These are phyloP conservation scores for Griposia aprilina DNA, from an alignment of 2,888 invertebrate genomes.

Conservation along the genomic window DNA sequence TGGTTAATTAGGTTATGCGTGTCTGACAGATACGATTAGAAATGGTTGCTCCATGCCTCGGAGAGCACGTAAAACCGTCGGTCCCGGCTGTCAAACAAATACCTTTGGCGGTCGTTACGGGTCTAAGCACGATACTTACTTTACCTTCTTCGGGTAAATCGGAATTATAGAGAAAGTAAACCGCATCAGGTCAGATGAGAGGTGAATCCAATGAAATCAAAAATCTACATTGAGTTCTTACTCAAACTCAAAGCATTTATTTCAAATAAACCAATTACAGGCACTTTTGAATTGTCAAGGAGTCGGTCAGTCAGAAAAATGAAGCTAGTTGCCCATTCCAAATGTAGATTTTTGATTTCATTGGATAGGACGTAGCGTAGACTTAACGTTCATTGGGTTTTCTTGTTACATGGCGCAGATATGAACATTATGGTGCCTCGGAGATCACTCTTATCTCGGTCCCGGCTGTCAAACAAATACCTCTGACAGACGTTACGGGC, in stretches of 20 bases:
- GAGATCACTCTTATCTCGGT: not conserved
- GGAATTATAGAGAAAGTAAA: not conserved
- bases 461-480: not conserved
- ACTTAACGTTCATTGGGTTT: not conserved
- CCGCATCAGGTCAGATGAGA: not conserved
- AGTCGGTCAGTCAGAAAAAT: too few species aligned
- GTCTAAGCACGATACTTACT: not conserved
- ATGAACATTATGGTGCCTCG: not conserved
- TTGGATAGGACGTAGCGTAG: not conserved
- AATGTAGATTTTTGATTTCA: too few species aligned
- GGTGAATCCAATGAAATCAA: not conserved
- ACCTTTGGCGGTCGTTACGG: not conserved
- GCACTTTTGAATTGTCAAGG: too few species aligned
- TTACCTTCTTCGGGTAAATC: not conserved
- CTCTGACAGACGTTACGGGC: not conserved
- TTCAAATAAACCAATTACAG: too few species aligned
- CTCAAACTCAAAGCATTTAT: too few species aligned
- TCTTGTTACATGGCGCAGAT: not conserved
- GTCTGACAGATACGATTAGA: not conserved
- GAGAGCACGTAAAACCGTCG: not conserved
- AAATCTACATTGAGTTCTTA: not conserved
- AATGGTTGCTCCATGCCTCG: not conserved
- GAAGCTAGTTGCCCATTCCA: too few species aligned
- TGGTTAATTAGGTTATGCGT: not conserved
- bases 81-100: not conserved